A percentile compares a stretch with the other conserved stretches of the same genome.
phyloP scores from a whole-genome alignment of 2,888 invertebrate genomes.

The Aspidiotus destructor region DNA sequence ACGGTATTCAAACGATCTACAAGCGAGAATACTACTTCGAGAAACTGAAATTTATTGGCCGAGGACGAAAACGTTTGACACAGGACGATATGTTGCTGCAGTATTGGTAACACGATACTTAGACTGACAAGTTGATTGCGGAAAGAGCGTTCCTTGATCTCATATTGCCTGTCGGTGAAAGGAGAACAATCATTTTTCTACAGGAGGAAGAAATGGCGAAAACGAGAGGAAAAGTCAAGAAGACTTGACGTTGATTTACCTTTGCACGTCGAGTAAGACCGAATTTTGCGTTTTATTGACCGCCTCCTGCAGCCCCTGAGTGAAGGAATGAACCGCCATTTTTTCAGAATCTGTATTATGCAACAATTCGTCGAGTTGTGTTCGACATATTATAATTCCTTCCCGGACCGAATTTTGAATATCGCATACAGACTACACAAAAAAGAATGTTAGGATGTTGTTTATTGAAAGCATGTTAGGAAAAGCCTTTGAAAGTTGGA shows the following conservation, averaged over 20 bases:
- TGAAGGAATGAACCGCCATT: slow-evolving; percentile 55
- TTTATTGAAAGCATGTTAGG: not conserved
- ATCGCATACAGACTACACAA: slow-evolving; percentile 46
- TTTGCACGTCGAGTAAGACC: slow-evolving; percentile 56
- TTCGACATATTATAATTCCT: slow-evolving; percentile 55
- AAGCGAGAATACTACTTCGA: slow-evolving; percentile 57
- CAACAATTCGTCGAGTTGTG: slow-evolving; percentile 56
- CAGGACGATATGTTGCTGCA: slow-evolving; percentile 59
- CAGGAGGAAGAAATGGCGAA: not conserved
- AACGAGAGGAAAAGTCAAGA: not conserved
- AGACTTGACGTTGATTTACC: slow-evolving; percentile 42
- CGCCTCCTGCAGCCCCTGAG: slow-evolving; percentile 56
- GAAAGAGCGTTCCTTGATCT: slow-evolving; percentile 48
- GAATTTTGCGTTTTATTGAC: slow-evolving; percentile 57
- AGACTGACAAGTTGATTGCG: slow-evolving; percentile 48
- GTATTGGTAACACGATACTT: slow-evolving; percentile 56
- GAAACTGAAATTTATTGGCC: slow-evolving; percentile 63
- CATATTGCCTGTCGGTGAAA: slow-evolving; percentile 42
- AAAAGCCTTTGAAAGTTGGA: not conserved
- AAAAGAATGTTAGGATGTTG: slow-evolving; percentile 1
- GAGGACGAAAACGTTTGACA: slow-evolving; percentile 61
- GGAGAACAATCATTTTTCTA: not conserved
- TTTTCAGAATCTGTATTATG: slow-evolving; percentile 56
- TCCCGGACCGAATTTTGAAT: slow-evolving; percentile 58
- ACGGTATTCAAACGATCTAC: slow-evolving; percentile 57